A percentile compares a stretch with the other conserved stretches of the same genome.
These are phyloP conservation scores for Vespertilio murinus DNA, from an alignment of 2,797 vertebrate species.

Conservation along the genomic window DNA sequence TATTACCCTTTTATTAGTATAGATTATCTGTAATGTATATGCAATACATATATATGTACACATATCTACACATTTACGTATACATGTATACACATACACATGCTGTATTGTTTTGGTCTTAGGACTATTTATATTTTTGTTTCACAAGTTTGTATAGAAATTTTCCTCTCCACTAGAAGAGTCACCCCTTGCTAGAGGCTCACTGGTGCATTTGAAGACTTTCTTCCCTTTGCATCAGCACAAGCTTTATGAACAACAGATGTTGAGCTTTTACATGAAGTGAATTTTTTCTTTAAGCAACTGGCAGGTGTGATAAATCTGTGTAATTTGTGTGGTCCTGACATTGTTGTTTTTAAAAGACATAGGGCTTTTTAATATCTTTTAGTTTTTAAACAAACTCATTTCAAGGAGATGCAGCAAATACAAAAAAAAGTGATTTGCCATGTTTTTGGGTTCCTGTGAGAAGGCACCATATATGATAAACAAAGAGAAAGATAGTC, in stretches of 20 bases:
- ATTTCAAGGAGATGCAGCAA: not conserved
- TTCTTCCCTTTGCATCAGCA: not conserved
- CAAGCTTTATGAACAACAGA: conserved; percentile 29
- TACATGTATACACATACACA: not conserved
- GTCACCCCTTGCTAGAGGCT: not conserved
- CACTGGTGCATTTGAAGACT: not conserved
- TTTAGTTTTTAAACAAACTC: not conserved
- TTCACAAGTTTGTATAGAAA: not conserved
- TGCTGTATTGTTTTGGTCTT: not conserved
- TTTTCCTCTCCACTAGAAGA: not conserved
- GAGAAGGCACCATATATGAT: not conserved
- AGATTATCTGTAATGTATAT: not conserved
- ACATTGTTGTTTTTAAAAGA: conserved; percentile 18
- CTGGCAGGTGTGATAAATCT: conserved; percentile 11
- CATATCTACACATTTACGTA: not conserved
- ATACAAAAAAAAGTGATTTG: not conserved
- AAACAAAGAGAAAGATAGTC: not conserved
- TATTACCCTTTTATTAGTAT: too few species aligned
- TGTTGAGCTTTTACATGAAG: conserved; percentile 32
- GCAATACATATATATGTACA: not conserved
- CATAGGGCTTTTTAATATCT: not conserved
- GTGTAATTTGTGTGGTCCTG: not conserved
- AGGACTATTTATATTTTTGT: not conserved
- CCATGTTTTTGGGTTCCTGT: not conserved
- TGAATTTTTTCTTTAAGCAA: not conserved